Evolutionary conservation across 1,140 invertebrate species (phyloP).

Genomic region (Hydropsyche tenuis): DNA sequence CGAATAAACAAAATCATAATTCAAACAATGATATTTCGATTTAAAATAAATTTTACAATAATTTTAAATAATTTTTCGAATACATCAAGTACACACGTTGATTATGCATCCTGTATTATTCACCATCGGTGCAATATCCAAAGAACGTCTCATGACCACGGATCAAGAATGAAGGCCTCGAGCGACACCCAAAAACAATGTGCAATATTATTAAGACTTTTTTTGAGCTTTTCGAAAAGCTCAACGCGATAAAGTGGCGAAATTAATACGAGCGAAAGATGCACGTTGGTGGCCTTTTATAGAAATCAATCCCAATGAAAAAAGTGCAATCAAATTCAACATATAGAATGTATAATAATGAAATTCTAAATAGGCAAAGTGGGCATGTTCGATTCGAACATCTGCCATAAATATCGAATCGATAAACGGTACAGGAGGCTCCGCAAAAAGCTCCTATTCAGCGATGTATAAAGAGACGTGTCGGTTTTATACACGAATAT

Average conservation of each 20-base stretch:
- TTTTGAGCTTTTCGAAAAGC: not conserved
- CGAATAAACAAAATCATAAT: no score
- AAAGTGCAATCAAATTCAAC: not conserved
- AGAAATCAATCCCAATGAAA: not conserved
- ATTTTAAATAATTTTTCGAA: no score
- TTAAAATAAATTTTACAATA: no score
- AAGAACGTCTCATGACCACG: not conserved
- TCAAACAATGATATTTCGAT: no score
- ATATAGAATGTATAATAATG: not conserved
- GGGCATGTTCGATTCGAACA: constrained; percentile 17
- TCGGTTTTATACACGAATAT: not conserved
- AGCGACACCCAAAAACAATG: constrained; percentile 27
- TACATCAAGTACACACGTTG: no score
- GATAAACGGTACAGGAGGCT: constrained; percentile 32
- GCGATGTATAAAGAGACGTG: constrained; percentile 1
- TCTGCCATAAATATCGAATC: constrained; percentile 40
- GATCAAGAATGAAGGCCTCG: not conserved
- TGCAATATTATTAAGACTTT: not conserved
- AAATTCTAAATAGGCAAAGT: not conserved
- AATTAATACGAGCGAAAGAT: constrained; percentile 30
- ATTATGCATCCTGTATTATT: no score
- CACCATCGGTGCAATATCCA: constrained; percentile 14
- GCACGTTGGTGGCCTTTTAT: constrained; percentile 35
- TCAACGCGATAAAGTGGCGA: constrained; percentile 35
- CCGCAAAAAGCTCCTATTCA: constrained; percentile 24